Base-by-base conservation (phyloP, 2,888 invertebrate genomes). In the Vannuccia rotundouncinata region DNA sequence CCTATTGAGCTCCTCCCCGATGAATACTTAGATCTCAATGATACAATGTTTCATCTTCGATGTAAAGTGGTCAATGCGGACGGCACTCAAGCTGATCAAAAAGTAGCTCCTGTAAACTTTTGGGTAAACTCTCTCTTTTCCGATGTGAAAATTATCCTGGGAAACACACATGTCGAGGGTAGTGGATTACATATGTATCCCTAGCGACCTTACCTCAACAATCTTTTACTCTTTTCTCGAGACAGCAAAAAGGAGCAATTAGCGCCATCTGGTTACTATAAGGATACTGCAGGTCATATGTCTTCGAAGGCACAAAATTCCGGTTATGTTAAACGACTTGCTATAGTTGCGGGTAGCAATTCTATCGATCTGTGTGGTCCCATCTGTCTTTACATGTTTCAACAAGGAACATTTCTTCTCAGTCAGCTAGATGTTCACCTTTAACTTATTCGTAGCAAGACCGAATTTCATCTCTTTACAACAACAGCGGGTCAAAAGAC, bases 131-230 rank as follows among this genome's bases (percentile, higher is more conserved):
- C 66, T 2, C 66, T 13, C 5, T 66, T 66, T 27, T 66, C 17
- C 25, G 66, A 66, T 66, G 22, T 66, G 2, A 66, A 66, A 22
- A 17, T 66, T 66, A 66, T 22, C 2, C 66, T 66, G 2, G 66
- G 66, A 5, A 66, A 66, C 25, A 13, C 66, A 66, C 10, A 66
- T 5, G 25, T 66, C 2, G 10, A 66, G 66, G 66, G 10, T 22
- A n/a, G n/a, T n/a, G 66, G 66, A n/a, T 5, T 66, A 27, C 10
- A 66, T 22, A 66, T 66, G 66, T 66, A 66, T 66, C 66, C 66
- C 66, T 66, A 66, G 2, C 66, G 66, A 22, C 22, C 22, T 2
- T 66, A 66, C 25, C 66, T 66, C 66, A n/a, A 5, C 22, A 66
- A 66, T 22, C 66, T 66, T 5, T 27, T 66, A 5, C 5, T 66